Evolutionary conservation across 2,797 vertebrate genomes (phyloP).

Genomic region (Phrynocephalus vlangalii): DNA sequence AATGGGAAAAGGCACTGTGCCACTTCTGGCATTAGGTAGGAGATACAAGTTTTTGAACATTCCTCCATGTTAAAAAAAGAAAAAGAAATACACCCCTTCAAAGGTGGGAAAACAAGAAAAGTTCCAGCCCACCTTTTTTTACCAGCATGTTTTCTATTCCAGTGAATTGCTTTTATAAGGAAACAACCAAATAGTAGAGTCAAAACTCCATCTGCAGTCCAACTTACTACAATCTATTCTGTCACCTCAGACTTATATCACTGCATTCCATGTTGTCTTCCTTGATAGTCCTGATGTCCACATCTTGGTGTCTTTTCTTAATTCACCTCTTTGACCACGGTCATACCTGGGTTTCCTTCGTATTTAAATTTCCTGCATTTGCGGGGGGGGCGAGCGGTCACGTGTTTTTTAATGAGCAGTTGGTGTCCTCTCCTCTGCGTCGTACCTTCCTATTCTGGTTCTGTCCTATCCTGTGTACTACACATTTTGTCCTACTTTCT

Average conservation of each 20-base stretch:
- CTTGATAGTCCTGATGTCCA: not conserved
- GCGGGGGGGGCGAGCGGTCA: too few species aligned
- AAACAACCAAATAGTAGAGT: not conserved
- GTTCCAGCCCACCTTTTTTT: not conserved
- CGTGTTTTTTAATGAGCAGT: too few species aligned
- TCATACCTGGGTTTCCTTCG: not conserved
- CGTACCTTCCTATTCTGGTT: too few species aligned
- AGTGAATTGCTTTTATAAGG: not conserved
- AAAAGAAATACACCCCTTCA: not conserved
- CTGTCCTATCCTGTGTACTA: too few species aligned
- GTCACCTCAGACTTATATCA: not conserved
- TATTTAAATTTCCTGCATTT: not conserved
- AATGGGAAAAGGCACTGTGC: not conserved
- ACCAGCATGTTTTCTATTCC: not conserved
- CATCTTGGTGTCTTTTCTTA: not conserved
- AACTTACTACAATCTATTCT: not conserved
- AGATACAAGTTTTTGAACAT: not conserved
- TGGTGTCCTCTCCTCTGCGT: too few species aligned
- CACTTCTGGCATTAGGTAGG: not conserved
- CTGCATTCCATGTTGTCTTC: not conserved
- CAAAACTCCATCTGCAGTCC: not conserved
- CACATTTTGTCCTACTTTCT: too few species aligned
- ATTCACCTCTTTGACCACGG: not conserved
- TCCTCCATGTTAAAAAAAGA: not conserved
- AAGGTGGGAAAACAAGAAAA: not conserved